phyloP scores from a whole-genome alignment of 1,140 invertebrate genomes.

The Aphis craccivora region DNA sequence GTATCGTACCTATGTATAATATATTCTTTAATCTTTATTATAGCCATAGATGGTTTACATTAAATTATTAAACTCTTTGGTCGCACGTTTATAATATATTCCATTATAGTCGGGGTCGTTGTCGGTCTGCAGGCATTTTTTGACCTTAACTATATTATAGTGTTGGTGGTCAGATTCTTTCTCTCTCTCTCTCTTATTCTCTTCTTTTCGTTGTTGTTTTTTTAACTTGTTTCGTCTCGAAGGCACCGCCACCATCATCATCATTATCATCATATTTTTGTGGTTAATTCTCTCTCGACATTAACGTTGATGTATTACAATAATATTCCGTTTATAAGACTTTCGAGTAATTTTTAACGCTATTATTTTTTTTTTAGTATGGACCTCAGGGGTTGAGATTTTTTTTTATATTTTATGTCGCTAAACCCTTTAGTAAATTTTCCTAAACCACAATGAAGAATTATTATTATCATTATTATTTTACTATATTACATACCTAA shows the following conservation, averaged over 20 bases:
- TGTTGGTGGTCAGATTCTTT: slow-evolving; percentile 51
- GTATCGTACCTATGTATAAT: background rate
- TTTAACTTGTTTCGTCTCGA: slow-evolving; percentile 37
- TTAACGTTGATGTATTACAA: slow-evolving; percentile 48
- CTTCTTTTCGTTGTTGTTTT: slow-evolving; percentile 54
- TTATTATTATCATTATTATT: slow-evolving; percentile 30
- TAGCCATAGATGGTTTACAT: slow-evolving; percentile 32
- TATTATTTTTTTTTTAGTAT: slow-evolving; percentile 22
- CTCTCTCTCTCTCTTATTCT: slow-evolving; percentile 36
- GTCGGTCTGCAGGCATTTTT: slow-evolving; percentile 50
- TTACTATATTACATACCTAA: background rate
- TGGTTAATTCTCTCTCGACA: slow-evolving; percentile 50
- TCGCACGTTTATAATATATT: slow-evolving; percentile 51
- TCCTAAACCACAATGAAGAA: background rate
- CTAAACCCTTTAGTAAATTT: background rate
- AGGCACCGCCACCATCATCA: slow-evolving; percentile 35
- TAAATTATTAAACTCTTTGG: slow-evolving; percentile 32
- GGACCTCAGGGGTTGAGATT: slow-evolving; percentile 24
- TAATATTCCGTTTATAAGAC: slow-evolving; percentile 46
- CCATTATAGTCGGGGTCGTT: slow-evolving; percentile 39
- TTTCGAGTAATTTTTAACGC: slow-evolving; percentile 44
- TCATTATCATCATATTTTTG: slow-evolving; percentile 36
- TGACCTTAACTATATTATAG: slow-evolving; percentile 40
- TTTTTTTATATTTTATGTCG: background rate
- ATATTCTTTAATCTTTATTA: slow-evolving; percentile 28